Percentiles rank a stretch among this genome's conserved stretches.
phyloP scores from a whole-genome alignment of 2,888 invertebrate genomes.

The Entomobrya multifasciata region DNA sequence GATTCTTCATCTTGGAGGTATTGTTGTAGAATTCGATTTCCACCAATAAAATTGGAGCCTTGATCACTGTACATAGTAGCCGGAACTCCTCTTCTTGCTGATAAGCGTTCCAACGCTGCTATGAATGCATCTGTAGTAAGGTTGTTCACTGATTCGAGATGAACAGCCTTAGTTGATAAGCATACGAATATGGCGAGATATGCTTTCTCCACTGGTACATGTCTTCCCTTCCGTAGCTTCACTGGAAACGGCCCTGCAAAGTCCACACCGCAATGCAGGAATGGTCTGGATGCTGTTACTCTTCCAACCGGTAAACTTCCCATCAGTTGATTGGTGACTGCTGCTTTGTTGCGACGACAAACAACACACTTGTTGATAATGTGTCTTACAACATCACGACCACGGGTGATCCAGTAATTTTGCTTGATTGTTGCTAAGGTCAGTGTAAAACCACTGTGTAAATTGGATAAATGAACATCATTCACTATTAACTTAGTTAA shows the following conservation, averaged over 20 bases:
- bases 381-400: neutral
- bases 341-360: neutral
- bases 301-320: neutral
- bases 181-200: conserved; percentile 16
- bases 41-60: neutral
- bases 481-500: neutral
- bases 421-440: neutral
- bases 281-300: neutral
- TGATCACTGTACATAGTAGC: neutral
- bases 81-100: neutral
- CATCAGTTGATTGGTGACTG: neutral
- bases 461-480: neutral
- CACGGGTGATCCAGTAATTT: neutral
- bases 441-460: neutral
- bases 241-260: neutral
- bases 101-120: neutral
- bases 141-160: neutral
- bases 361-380: neutral
- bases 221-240: neutral
- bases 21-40: neutral
- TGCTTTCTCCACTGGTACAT: neutral
- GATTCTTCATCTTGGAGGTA: too few species aligned
- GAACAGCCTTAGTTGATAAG: neutral
- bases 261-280: neutral
- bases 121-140: neutral